Evolutionary conservation across 2,113 vertebrate genomes (phyloP), one percentile per base, ranked within the genome.

Genomic region (Myotis lucifugus): DNA sequence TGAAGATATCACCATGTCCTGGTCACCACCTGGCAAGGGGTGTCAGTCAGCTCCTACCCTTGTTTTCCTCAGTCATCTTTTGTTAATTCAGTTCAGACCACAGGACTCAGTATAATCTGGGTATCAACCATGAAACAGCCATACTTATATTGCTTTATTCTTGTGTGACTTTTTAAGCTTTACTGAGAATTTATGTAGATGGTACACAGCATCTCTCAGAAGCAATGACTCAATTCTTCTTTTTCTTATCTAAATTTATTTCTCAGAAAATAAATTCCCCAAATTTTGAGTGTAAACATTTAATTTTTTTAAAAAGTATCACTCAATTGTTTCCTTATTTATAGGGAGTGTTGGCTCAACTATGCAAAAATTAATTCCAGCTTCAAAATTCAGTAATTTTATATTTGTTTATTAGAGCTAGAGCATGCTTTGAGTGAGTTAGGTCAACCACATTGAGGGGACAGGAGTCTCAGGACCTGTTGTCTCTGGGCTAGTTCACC

Each of bases 171-270:
- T 61, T 72, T 81, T 11, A 84, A 93, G 5, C 23, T 74, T 95
- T 21, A 34, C 59, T 40, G 25, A 48, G 46, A 66, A 56, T 94
- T 88, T 83, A 15, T 61, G 37, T 10, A 56, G 21, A 61, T 29
- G 27, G 37, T 64, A 29, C 27, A 34, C 2, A 56, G 15, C 10
- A 34, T 90, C 66, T 67, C 52, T 54, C 17, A 29, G 19, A 90
- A 91, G 21, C 14, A 81, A 1, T 82, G 13, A 61, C 32, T 37
- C 37, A 5, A 19, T 46, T 67, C 69, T 82, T 86, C 74, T 34
- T 90, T 72, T 77, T 94, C 17, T 52, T 64, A 85, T 73, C 83
- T 85, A 78, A 52, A 90, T 61, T 64, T 12, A 72, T 42, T 85
- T 91, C 61, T 64, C 32, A 4, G 69, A 83, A 83, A 91, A 56